Percentiles rank a stretch among this genome's conserved stretches.
These are phyloP conservation scores for Formica selysi DNA, from an alignment of 1,140 invertebrate genomes.

Conservation along the genomic window DNA sequence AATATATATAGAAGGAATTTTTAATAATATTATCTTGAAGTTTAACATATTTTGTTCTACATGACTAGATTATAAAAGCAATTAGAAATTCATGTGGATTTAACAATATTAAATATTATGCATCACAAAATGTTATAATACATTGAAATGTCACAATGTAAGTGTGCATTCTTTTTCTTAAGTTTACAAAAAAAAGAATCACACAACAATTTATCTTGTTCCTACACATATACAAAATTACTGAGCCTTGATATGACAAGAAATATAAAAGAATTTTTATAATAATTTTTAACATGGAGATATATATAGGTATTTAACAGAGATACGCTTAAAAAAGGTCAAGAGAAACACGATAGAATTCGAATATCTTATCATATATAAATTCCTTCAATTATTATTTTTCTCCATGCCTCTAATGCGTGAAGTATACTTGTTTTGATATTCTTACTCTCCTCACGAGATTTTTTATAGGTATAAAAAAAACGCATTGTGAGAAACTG, in stretches of 20 bases:
- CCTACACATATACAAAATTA: conserved; percentile 66
- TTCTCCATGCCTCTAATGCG: conserved; percentile 25
- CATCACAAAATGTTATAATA: conserved; percentile 80
- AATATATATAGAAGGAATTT: conserved; percentile 77
- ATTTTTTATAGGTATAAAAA: conserved; percentile 55
- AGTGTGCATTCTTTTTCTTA: conserved; percentile 69
- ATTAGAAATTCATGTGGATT: conserved; percentile 79
- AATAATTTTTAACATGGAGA: conserved; percentile 24
- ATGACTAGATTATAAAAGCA: conserved; percentile 85
- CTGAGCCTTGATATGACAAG: conserved; percentile 43
- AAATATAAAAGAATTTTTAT: conserved; percentile 52
- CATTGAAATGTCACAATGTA: conserved; percentile 70
- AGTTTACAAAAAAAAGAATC: conserved; percentile 61
- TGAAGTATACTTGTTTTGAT: conserved; percentile 40
- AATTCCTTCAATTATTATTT: conserved; percentile 68
- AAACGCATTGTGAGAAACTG: conserved; percentile 48
- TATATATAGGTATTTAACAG: conserved; percentile 12
- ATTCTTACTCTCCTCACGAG: conserved; percentile 57
- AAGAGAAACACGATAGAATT: conserved; percentile 9
- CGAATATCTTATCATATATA: conserved; percentile 53
- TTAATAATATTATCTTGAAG: conserved; percentile 82
- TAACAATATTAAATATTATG: conserved; percentile 80
- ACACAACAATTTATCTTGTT: conserved; percentile 57
- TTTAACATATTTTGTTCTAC: conserved; percentile 83
- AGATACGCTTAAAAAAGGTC: neutral